Evolutionary conservation across 2,888 invertebrate species (phyloP).

Genomic region (Hetaerina titia): DNA sequence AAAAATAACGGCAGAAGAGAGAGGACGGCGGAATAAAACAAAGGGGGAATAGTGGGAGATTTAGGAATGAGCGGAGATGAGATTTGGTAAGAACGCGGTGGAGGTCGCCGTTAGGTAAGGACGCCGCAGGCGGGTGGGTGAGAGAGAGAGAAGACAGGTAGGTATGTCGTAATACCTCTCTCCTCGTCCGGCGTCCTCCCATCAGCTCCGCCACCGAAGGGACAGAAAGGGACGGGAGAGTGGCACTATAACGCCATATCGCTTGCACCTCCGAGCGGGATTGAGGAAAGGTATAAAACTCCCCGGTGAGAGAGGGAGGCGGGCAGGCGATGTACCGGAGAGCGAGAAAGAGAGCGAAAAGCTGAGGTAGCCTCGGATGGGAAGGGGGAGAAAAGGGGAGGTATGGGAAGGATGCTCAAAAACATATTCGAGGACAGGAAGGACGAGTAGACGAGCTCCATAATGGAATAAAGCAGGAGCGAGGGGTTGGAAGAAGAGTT

Average conservation of each 20-base stretch:
- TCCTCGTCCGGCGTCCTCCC: not conserved
- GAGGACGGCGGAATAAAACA: not conserved
- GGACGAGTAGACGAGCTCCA: too few relatives aligned
- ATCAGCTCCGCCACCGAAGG: not conserved
- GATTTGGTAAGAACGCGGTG: not conserved
- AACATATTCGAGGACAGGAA: too few relatives aligned
- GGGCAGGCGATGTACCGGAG: not conserved
- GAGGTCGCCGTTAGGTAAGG: not conserved
- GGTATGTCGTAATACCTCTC: not conserved
- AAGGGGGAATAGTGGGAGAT: not conserved
- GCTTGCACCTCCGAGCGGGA: not conserved
- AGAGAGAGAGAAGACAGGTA: not conserved
- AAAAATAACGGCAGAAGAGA: not conserved
- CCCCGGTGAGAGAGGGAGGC: not conserved
- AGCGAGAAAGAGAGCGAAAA: not conserved
- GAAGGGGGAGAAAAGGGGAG: too few relatives aligned
- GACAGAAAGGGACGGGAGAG: too few relatives aligned
- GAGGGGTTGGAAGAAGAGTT: too few relatives aligned
- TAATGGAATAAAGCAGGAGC: too few relatives aligned
- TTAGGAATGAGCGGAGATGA: constrained; percentile 9
- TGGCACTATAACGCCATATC: not conserved
- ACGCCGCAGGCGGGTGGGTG: not conserved
- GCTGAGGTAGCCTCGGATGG: not conserved
- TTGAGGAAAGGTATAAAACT: not conserved
- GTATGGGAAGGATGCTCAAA: too few relatives aligned